Base-by-base conservation (phyloP, 2,113 vertebrate species). In the Sciurus niger region DNA sequence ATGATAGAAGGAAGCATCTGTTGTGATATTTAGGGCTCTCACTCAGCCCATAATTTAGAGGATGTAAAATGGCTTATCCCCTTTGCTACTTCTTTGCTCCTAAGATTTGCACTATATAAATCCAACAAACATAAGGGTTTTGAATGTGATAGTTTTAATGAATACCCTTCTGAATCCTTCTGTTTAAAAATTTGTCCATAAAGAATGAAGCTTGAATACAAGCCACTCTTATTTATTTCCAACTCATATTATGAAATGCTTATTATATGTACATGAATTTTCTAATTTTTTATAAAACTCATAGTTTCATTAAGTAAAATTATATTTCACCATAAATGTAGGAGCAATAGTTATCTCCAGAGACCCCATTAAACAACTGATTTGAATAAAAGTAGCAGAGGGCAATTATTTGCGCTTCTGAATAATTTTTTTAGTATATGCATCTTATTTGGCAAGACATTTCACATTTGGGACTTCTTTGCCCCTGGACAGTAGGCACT, bases 351-450 rank as follows among this genome's bases (percentile, higher is more conserved):
- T 16, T 89, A 48, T 84, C 48, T 53, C 65, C 16, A 82, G 84
- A 96, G 25, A 95, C 25, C 4, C 18, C 28, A 77, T 95, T 93
- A 95, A 78, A 84, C 32, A 88, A 74, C 32, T 46, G 30, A 84
- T 90, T 92, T 90, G 80, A 92, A 84, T 84, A 84, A 87, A 82
- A 93, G 11, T 48, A 67, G 24, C 25, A 87, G 43, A 93, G 37
- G 14, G 87, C 34, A 94, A 90, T 86, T 89, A 90, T 89, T 91
- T 94, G 8, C 34, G 76, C 43, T 74, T 93, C 53, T 82, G 87
- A 96, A 94, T 96, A 63, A 40, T 74, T 73, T 96, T 95, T 84
- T 83, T 6, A 94, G 51, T 93, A 22, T 37, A 70, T 88, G 6
- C 11, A 84, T 94, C 76, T 80, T 93, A 84, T 92, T 87, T 34